A percentile compares a stretch with the other conserved stretches of the same genome.
phyloP scores from a whole-genome alignment of 2,797 vertebrate genomes.

The Aplochiton taeniatus region DNA sequence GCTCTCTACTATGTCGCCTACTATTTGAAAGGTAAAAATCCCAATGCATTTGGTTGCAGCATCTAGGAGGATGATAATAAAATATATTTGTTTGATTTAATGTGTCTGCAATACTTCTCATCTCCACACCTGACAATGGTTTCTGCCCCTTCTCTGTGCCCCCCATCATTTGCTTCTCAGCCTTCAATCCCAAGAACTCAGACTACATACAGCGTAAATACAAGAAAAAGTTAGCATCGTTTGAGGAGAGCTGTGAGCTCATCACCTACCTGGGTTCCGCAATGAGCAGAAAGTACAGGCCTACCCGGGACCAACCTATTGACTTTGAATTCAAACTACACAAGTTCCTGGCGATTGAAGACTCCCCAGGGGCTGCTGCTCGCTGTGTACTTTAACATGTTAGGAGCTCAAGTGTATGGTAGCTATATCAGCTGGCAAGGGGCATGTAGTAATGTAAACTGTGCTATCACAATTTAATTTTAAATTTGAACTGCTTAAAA shows the following conservation, averaged over 20 bases:
- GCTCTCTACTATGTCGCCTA: slow-evolving; percentile 86
- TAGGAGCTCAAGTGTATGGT: background rate
- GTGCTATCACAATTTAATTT: background rate
- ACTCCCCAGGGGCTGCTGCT: slow-evolving; percentile 14
- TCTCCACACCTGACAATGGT: too few relatives aligned
- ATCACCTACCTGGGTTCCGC: slow-evolving; percentile 81
- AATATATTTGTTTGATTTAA: too few relatives aligned
- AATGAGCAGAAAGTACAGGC: slow-evolving; percentile 78
- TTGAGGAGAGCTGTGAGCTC: slow-evolving; percentile 86
- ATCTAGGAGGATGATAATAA: too few relatives aligned
- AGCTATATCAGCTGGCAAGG: background rate
- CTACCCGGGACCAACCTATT: slow-evolving; percentile 73
- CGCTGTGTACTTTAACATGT: slow-evolving; percentile 32
- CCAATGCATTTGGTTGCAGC: background rate
- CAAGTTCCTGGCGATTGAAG: slow-evolving; percentile 80
- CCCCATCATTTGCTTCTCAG: slow-evolving; percentile 62
- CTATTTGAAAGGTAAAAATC: slow-evolving; percentile 93
- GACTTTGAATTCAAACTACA: slow-evolving; percentile 83
- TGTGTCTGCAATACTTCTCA: too few relatives aligned
- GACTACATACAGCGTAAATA: slow-evolving; percentile 76
- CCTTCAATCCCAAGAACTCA: slow-evolving; percentile 82
- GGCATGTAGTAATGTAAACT: too few relatives aligned
- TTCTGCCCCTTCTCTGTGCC: background rate
- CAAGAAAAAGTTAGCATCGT: slow-evolving; percentile 82
- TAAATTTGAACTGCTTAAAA: slow-evolving; percentile 2